Conservation (phyloP, 2,113 vertebrate species). For the Erinaceus europaeus region DNA sequence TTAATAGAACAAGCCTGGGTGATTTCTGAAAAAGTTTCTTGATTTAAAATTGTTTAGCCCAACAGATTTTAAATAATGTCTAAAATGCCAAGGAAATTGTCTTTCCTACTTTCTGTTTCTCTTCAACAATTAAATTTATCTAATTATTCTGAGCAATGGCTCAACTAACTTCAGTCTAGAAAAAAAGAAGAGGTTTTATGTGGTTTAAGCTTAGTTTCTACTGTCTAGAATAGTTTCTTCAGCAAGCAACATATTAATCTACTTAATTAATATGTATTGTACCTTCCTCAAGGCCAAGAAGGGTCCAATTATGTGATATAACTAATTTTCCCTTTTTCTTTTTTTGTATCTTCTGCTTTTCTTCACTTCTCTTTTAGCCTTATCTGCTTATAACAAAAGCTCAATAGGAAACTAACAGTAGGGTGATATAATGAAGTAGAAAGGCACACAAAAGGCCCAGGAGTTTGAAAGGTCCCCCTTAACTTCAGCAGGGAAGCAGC, state of each 20-base stretch:
- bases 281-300: constrained; percentile 60
- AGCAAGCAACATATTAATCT: constrained; percentile 27
- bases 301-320: constrained; percentile 24
- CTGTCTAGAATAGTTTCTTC: constrained; percentile 33
- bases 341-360: constrained; percentile 52
- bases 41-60: constrained; percentile 27
- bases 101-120: background rate
- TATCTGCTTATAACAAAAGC: constrained; percentile 50
- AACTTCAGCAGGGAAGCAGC: background rate
- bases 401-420: constrained; percentile 16
- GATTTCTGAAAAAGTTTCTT: constrained; percentile 52
- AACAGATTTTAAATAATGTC: constrained; percentile 52
- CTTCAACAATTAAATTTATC: constrained; percentile 31
- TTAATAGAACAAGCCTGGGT: constrained; percentile 26
- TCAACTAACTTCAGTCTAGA: constrained; percentile 50
- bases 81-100: background rate
- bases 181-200: constrained; percentile 42
- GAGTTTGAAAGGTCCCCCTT: constrained; percentile 47
- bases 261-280: constrained; percentile 52
- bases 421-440: constrained; percentile 50
- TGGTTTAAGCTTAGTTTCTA: constrained; percentile 50
- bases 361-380: constrained; percentile 35
- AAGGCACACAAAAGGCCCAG: constrained; percentile 9
- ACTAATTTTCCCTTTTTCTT: constrained; percentile 62
- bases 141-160: constrained; percentile 42